These are phyloP conservation scores for Mystacornis crossleyi DNA, from an alignment of 2,113 vertebrate genomes.

Conservation along the genomic window DNA sequence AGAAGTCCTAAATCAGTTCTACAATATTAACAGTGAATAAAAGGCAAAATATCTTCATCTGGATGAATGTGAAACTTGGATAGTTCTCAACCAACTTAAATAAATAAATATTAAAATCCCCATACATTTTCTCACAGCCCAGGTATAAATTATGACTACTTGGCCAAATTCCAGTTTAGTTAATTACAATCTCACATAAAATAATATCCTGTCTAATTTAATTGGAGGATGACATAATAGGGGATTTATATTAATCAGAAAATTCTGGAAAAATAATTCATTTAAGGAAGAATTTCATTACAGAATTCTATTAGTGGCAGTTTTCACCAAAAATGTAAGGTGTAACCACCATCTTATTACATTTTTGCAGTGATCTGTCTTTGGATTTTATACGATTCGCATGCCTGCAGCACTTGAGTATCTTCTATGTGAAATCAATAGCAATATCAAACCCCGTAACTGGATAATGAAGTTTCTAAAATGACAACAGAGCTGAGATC, in stretches of 20 bases:
- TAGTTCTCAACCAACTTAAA: not conserved
- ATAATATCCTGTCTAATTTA: conserved; percentile 38
- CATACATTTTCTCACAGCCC: not conserved
- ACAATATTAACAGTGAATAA: not conserved
- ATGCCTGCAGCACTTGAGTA: not conserved
- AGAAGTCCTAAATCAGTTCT: not conserved
- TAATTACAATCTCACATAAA: conserved; percentile 46
- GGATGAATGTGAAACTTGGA: not conserved
- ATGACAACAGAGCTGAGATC: not conserved
- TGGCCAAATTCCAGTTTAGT: conserved; percentile 26
- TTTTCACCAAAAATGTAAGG: not conserved
- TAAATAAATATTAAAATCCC: not conserved
- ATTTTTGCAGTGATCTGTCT: not conserved
- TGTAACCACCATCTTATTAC: not conserved
- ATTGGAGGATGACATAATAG: conserved; percentile 33
- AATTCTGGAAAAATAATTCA: conserved; percentile 25
- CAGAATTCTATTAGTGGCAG: not conserved
- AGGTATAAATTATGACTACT: conserved; percentile 19
- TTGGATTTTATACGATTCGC: not conserved
- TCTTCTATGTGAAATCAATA: conserved; percentile 44
- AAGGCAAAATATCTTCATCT: not conserved
- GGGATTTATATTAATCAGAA: conserved; percentile 17
- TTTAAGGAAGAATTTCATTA: not conserved
- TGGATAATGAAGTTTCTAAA: conserved; percentile 45
- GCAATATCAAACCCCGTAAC: conserved; percentile 21